Evolutionary conservation across 2,113 vertebrate species (phyloP).

Genomic region (Oryzias javanicus): DNA sequence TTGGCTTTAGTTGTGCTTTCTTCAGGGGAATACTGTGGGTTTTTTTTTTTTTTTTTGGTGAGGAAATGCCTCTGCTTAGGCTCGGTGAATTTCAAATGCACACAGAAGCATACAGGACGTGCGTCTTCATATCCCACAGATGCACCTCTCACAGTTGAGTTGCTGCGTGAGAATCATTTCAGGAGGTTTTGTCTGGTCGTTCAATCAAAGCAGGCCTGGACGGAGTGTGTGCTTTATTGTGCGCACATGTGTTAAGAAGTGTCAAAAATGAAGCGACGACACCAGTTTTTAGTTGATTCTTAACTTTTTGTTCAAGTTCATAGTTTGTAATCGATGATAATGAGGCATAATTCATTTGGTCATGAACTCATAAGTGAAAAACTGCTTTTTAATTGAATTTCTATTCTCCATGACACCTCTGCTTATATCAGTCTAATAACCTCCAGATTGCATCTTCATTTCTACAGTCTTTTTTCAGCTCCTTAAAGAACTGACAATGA

Average conservation of each 20-base stretch:
- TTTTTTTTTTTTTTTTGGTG: constrained; percentile 24
- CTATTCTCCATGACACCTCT: neutral
- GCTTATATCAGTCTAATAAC: too few species aligned
- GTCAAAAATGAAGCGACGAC: neutral
- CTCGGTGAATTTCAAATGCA: constrained; percentile 52
- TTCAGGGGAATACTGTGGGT: constrained; percentile 22
- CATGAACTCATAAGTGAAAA: too few species aligned
- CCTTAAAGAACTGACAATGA: neutral
- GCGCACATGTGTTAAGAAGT: too few species aligned
- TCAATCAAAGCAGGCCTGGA: constrained; percentile 52
- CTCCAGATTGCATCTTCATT: too few species aligned
- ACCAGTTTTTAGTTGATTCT: neutral
- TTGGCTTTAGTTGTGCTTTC: constrained; percentile 45
- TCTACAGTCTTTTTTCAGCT: too few species aligned
- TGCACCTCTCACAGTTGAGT: constrained; percentile 49
- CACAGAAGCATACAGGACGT: constrained; percentile 18
- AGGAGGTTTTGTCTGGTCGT: constrained; percentile 42
- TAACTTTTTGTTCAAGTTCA: too few species aligned
- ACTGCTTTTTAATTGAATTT: neutral
- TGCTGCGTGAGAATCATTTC: constrained; percentile 59
- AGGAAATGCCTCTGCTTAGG: constrained; percentile 42
- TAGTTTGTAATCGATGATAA: neutral
- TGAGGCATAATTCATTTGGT: constrained; percentile 3
- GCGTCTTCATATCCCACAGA: constrained; percentile 34
- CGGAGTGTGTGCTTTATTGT: neutral